Evolutionary conservation across 2,888 invertebrate species (phyloP), one percentile per base, ranked within the genome.

Genomic region (Netelia virgata): DNA sequence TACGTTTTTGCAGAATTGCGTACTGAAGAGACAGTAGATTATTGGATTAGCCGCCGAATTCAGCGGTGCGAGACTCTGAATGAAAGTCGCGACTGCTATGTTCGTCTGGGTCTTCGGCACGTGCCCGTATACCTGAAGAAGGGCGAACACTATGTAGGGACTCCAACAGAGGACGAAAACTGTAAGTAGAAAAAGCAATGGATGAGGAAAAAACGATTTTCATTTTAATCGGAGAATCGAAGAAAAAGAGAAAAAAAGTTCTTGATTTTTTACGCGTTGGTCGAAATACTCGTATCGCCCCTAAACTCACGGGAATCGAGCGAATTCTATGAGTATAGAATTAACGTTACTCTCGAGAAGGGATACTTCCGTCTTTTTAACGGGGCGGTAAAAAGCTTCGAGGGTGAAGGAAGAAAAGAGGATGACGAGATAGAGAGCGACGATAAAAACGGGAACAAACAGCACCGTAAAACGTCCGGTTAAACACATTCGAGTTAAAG

Each of bases 101-200:
- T 96, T 97, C 0, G 96, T 96, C 91, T 97, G 97, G 0, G 97
- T 97, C 88, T 95, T 94, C 0, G 97, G 97, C 86, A 98, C 96
- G 92, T 96, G 96, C 20, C 96, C 97, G 93, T 97, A 98, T 61
- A 98, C 98, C 95, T 98, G 97, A 3, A 98, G 96, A 77, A 98
- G 94, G 93, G 98, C 98, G 94, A 98, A 98, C 77, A 98, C 95
- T 93, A 98, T 97, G 94, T 98, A 99, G 0, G 98, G 98, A 77
- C 98, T 98, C 98, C 98, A 98, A 94, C 98, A 98, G 9, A 98
- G 94, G 86, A 98, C 97, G 94, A 98, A 98, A 50, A 98, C 98
- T 98, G 95, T 0, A 95, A 95, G 86, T 90, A 90, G 87, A 63
- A 69, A 66, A 80, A 77, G 64, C n/a, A 53, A 11, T 53, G 8